Evolutionary conservation across 2,797 vertebrate species (phyloP).

Genomic region (Steatocranus sp.): DNA sequence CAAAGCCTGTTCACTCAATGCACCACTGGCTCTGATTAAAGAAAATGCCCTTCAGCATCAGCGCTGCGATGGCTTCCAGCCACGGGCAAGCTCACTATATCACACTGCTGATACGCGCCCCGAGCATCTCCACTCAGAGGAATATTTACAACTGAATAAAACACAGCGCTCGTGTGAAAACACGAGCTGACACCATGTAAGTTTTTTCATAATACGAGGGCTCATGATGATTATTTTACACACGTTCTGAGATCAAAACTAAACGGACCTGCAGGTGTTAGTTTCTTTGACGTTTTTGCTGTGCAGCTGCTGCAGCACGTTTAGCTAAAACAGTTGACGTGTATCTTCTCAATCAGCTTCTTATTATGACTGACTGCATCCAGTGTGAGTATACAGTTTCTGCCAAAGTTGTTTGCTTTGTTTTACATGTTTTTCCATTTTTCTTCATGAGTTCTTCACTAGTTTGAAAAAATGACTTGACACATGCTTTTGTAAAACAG

Average conservation of each 20-base stretch:
- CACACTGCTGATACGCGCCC: constrained; percentile 20
- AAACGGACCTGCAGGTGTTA: neutral
- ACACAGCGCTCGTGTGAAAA: constrained; percentile 7
- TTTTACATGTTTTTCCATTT: neutral
- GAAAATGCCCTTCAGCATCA: constrained; percentile 32
- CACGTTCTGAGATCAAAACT: neutral
- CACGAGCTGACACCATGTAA: constrained; percentile 20
- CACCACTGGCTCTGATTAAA: constrained; percentile 69
- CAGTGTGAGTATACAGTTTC: neutral
- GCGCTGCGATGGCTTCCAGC: constrained; percentile 26
- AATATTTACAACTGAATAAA: constrained; percentile 28
- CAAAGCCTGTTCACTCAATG: constrained; percentile 60
- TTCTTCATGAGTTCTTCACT: rapidly evolving
- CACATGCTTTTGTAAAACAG: neutral
- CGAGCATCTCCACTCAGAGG: constrained; percentile 24
- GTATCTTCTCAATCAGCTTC: neutral
- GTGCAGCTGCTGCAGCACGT: neutral
- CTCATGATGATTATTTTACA: neutral
- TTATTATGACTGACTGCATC: neutral
- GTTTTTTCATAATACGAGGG: constrained; percentile 6
- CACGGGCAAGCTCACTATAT: constrained; percentile 26
- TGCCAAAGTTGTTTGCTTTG: neutral
- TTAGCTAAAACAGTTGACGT: neutral
- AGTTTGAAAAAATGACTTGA: neutral
- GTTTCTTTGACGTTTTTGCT: neutral